phyloP scores from a whole-genome alignment of 1,140 invertebrate genomes.

The Akabosia matsudoensis region DNA sequence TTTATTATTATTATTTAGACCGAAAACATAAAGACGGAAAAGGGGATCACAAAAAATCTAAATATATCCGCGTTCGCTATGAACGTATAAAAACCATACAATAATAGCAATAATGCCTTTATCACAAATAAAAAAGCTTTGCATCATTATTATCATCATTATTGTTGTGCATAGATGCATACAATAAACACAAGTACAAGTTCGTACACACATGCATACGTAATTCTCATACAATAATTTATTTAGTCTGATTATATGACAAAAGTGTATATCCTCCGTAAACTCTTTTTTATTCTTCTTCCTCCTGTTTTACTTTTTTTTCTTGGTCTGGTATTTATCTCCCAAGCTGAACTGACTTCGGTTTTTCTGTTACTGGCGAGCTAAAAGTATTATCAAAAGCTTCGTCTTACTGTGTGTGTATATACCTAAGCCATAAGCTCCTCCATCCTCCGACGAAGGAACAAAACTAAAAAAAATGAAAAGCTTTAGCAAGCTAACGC shows the following conservation, averaged over 20 bases:
- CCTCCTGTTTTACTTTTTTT: slow-evolving; percentile 1
- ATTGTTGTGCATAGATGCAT: background rate
- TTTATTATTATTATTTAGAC: background rate
- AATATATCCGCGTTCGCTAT: background rate
- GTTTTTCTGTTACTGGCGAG: background rate
- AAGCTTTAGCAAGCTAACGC: background rate
- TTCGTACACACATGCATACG: background rate
- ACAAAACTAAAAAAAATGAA: background rate
- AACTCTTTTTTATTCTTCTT: slow-evolving; percentile 22
- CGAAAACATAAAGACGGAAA: background rate
- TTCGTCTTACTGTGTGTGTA: background rate
- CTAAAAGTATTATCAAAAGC: background rate
- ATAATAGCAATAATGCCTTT: background rate
- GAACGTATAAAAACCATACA: background rate
- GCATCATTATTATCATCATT: background rate
- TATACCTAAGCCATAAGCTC: background rate
- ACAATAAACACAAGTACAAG: background rate
- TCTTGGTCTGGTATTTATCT: slow-evolving; percentile 23
- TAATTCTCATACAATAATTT: too few species aligned
- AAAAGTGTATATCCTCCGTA: too few species aligned
- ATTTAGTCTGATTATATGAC: background rate
- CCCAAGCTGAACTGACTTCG: slow-evolving; percentile 13
- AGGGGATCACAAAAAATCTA: background rate
- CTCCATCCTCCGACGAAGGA: background rate
- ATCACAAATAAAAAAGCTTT: background rate